A percentile compares a stretch with the other conserved stretches of the same genome.
Evolutionary conservation across 2,888 invertebrate genomes (phyloP).

Genomic region (Oligia latruncula): DNA sequence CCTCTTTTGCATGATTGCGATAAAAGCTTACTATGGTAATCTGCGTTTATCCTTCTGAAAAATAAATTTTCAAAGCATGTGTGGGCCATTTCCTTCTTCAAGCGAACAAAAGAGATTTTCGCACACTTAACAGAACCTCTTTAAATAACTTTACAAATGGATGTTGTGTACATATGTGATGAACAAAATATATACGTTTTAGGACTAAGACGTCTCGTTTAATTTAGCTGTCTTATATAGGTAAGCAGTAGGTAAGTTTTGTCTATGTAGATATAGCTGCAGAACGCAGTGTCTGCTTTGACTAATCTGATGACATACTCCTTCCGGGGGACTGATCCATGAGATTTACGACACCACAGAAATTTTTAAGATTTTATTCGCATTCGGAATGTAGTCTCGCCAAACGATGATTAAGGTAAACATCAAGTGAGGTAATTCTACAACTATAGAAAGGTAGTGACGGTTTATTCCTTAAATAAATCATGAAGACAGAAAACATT

Average conservation of each 20-base stretch:
- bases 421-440: neutral
- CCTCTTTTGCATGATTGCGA: slow-evolving; percentile 34
- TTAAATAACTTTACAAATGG: slow-evolving; percentile 53
- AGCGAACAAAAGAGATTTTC: slow-evolving; percentile 56
- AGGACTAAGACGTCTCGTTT: neutral
- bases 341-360: neutral
- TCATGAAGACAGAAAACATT: neutral
- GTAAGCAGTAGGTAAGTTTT: neutral
- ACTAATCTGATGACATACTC: neutral
- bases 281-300: neutral
- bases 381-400: neutral
- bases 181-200: neutral
- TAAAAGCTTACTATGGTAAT: slow-evolving; percentile 43
- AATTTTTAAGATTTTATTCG: slow-evolving; percentile 10
- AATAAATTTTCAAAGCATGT: slow-evolving; percentile 49
- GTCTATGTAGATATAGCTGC: neutral
- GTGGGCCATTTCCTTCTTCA: slow-evolving; percentile 56
- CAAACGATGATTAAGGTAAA: slow-evolving; percentile 3
- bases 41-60: slow-evolving; percentile 41
- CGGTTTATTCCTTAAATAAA: neutral
- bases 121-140: slow-evolving; percentile 47
- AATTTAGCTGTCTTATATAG: neutral
- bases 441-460: neutral
- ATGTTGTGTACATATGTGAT: slow-evolving; percentile 15
- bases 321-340: neutral